Evolutionary conservation across 2,797 vertebrate genomes (phyloP).

Genomic region (Pangasius sanitwongsei): DNA sequence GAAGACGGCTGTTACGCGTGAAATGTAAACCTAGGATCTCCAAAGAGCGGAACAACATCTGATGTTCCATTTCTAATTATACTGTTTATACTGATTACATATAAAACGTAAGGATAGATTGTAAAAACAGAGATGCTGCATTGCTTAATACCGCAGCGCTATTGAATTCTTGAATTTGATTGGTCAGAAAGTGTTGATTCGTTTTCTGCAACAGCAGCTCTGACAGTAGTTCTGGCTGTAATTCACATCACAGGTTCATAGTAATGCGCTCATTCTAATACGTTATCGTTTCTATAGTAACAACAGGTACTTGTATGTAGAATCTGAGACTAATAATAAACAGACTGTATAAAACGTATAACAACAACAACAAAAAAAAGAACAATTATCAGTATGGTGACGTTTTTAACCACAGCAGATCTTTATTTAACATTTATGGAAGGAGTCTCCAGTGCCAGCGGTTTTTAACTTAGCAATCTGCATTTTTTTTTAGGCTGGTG

Average conservation of each 20-base stretch:
- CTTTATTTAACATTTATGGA: background rate
- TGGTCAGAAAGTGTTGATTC: background rate
- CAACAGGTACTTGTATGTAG: background rate
- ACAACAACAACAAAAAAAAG: background rate
- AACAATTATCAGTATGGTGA: background rate
- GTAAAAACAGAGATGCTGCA: background rate
- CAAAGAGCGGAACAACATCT: background rate
- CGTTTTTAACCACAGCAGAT: background rate
- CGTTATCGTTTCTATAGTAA: background rate
- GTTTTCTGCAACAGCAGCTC: background rate
- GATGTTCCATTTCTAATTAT: background rate
- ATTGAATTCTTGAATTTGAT: background rate
- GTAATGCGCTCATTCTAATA: background rate
- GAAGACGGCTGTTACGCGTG: background rate
- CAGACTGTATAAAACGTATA: background rate
- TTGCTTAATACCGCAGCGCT: background rate
- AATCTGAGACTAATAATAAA: background rate
- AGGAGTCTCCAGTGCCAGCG: background rate
- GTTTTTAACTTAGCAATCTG: background rate
- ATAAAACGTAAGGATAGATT: background rate
- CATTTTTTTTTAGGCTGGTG: background rate
- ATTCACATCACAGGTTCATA: background rate
- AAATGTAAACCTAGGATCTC: background rate
- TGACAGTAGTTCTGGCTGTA: background rate
- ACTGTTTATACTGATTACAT: background rate